phyloP scores from a whole-genome alignment of 2,888 invertebrate genomes.

The Portevinia maculata region DNA sequence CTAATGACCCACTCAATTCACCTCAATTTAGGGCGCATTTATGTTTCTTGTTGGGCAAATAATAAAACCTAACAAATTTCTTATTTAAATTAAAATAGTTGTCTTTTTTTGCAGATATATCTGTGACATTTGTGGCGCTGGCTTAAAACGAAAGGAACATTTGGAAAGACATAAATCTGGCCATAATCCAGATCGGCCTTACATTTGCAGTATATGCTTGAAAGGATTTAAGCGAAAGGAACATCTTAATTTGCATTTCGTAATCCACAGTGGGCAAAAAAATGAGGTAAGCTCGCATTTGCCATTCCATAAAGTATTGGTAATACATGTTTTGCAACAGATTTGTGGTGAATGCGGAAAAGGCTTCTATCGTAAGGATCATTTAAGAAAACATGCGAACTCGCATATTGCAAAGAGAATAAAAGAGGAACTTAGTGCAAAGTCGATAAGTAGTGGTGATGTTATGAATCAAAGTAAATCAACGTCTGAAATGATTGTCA shows the following conservation, averaged over 20 bases:
- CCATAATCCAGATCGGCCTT: slow-evolving; percentile 91
- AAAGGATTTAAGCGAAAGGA: slow-evolving; percentile 92
- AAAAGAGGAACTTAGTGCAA: slow-evolving; percentile 85
- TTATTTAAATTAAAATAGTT: background rate
- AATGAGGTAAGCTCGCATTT: slow-evolving; percentile 87
- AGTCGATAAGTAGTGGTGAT: slow-evolving; percentile 40
- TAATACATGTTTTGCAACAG: slow-evolving; percentile 71
- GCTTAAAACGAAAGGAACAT: slow-evolving; percentile 90
- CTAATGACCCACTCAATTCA: too few relatives aligned
- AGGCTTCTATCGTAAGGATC: slow-evolving; percentile 91
- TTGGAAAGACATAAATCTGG: slow-evolving; percentile 91
- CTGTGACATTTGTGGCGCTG: slow-evolving; percentile 90
- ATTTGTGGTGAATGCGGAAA: slow-evolving; percentile 78
- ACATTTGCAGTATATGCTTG: slow-evolving; percentile 90
- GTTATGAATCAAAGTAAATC: slow-evolving; percentile 49
- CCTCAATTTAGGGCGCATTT: too few relatives aligned
- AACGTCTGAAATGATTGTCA: slow-evolving; percentile 44
- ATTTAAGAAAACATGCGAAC: slow-evolving; percentile 90
- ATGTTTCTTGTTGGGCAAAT: too few relatives aligned
- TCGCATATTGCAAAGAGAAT: slow-evolving; percentile 90
- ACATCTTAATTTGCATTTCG: slow-evolving; percentile 91
- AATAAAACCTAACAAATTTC: too few relatives aligned
- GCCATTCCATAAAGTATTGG: too few relatives aligned
- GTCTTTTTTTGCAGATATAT: slow-evolving; percentile 84
- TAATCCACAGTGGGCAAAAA: slow-evolving; percentile 93